Conservation (phyloP, 1,140 invertebrate genomes). For the Brachionus asplanchnoidis region DNA sequence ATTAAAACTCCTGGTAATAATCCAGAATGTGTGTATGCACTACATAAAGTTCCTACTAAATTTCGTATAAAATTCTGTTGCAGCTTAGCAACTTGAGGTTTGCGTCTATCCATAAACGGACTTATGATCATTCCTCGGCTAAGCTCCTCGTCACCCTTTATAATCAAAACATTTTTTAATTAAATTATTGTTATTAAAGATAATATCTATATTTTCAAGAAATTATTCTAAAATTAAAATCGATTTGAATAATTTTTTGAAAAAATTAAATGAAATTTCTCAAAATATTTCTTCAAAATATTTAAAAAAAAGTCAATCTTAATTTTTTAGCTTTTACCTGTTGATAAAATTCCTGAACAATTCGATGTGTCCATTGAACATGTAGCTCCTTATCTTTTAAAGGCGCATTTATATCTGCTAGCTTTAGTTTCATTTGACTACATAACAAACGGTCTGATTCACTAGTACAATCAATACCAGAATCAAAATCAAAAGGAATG, state of each 20-base stretch:
- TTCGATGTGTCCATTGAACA: slow-evolving; percentile 61
- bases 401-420: slow-evolving; percentile 65
- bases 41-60: slow-evolving; percentile 27
- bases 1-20: slow-evolving; percentile 35
- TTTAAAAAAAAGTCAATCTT: background rate
- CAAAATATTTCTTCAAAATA: no score
- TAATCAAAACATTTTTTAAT: background rate
- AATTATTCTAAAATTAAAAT: no score
- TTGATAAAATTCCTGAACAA: slow-evolving; percentile 64
- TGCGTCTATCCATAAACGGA: slow-evolving; percentile 65
- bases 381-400: slow-evolving; percentile 61
- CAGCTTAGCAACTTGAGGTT: slow-evolving; percentile 63
- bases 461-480: slow-evolving; percentile 59
- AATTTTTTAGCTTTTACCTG: slow-evolving; percentile 47
- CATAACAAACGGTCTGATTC: slow-evolving; percentile 62
- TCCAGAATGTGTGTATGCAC: slow-evolving; percentile 13
- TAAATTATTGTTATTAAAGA: no score
- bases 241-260: no score
- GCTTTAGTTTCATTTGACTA: slow-evolving; percentile 63
- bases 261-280: no score
- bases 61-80: slow-evolving; percentile 64
- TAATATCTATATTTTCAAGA: no score
- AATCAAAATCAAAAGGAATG: slow-evolving; percentile 14
- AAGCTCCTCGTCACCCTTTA: slow-evolving; percentile 63
- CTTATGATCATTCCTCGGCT: slow-evolving; percentile 62